Evolutionary conservation across 2,888 invertebrate species (phyloP), one percentile per base, ranked within the genome.

Genomic region (Heteromurus nitidus): DNA sequence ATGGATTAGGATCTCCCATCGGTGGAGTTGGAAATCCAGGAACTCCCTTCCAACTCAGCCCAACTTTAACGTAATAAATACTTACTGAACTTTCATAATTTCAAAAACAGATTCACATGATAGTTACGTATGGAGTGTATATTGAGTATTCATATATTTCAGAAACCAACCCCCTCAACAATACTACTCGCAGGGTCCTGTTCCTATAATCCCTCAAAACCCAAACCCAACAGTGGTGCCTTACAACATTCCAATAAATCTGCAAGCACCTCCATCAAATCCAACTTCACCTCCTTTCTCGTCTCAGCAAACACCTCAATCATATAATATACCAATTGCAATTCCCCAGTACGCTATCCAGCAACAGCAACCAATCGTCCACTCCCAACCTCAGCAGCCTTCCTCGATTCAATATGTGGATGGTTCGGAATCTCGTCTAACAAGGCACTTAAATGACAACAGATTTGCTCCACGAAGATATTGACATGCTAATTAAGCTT

Each of bases 131-230:
- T 36, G 36, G 13, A 36, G 36, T 36, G 36, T 36, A 9, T 9
- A 36, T 13, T 36, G 36, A 36, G 13, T 36, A 36, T 13, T 9
- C 36, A 13, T 36, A n/a, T 47, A 3, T 16, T 47, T 47, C n/a
- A 55, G 55, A 26, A 26, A 26, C 13, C 55, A 55, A 26, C 55
- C 50, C n/a, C n/a, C n/a, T 18, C 20, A 24, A 13, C 26, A 55
- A 2, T 3, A 7, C 13, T 55, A n/a, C n/a, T 26, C 42, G n/a
- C 67, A 80, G 13, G n/a, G 24, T 18, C 24, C 36, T 16, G 28
- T 67, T 22, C 80, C 80, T n/a, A n/a, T n/a, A n/a, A n/a, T n/a
- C n/a, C n/a, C n/a, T n/a, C 67, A 68, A 9, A 72, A 80, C 31
- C 58, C 73, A 3, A 80, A 60, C 44, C 80, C 80, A 5, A 55